These are phyloP conservation scores for Drusus annulatus DNA, from an alignment of 1,140 invertebrate species.

Conservation along the genomic window DNA sequence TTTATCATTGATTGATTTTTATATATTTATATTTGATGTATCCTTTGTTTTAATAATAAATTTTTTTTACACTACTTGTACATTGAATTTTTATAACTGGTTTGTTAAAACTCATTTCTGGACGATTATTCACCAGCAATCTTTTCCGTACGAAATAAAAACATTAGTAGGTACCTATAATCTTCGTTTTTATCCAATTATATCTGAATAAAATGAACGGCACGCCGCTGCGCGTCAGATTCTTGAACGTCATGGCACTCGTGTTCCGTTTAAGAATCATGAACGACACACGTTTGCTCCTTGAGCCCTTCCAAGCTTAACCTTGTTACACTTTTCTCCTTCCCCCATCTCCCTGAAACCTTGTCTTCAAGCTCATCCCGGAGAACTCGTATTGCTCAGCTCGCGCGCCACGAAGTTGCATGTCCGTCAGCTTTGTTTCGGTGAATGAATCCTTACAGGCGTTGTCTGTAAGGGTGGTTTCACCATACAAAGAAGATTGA, in stretches of 20 bases:
- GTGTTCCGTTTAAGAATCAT: conserved; percentile 19
- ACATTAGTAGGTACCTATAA: no score
- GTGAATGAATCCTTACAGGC: not conserved
- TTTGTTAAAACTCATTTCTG: no score
- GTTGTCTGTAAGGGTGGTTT: not conserved
- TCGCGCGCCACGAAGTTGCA: not conserved
- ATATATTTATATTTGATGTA: no score
- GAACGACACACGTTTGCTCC: conserved; percentile 22
- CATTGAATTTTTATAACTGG: no score
- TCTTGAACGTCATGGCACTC: conserved; percentile 10
- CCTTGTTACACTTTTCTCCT: not conserved
- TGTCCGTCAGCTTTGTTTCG: conserved; percentile 1
- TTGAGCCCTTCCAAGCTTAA: not conserved
- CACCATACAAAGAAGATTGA: not conserved
- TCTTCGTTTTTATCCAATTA: no score
- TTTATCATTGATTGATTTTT: no score
- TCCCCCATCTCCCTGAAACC: not conserved
- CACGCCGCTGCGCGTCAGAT: not conserved
- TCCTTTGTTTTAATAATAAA: no score
- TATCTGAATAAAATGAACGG: no score
- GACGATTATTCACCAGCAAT: no score
- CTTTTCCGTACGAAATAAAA: no score
- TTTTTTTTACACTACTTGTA: no score
- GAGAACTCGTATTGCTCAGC: not conserved
- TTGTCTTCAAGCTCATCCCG: not conserved